Percentiles rank a stretch among this genome's conserved stretches.
phyloP scores from a whole-genome alignment of 1,140 invertebrate genomes.

The Pristionchus pacificus region DNA sequence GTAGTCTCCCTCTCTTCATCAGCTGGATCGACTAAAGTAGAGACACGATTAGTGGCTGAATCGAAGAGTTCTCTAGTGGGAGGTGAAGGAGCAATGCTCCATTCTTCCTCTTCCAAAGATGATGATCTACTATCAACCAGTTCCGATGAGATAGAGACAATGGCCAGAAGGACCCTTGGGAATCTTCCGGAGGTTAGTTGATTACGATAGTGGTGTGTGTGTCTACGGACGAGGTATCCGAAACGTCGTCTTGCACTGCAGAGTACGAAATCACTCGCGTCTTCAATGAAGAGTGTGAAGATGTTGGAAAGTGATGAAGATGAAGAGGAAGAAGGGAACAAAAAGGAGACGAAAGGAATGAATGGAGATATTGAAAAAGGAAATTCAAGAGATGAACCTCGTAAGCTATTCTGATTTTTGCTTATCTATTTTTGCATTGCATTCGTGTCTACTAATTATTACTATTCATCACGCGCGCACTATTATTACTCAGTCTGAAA shows the following conservation, averaged over 20 bases:
- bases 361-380: conserved; percentile 21
- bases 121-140: conserved; percentile 38
- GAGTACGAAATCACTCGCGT: background rate
- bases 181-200: conserved; percentile 30
- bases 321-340: background rate
- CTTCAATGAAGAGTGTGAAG: conserved; percentile 5
- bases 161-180: conserved; percentile 37
- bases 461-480: no score
- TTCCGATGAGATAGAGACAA: conserved; percentile 39
- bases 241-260: background rate
- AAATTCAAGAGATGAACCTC: background rate
- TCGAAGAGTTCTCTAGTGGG: conserved; percentile 18
- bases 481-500: no score
- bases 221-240: conserved; percentile 4
- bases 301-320: conserved; percentile 15
- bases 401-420: no score
- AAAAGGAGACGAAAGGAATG: conserved; percentile 2
- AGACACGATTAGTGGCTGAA: conserved; percentile 23
- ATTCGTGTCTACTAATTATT: no score
- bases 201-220: conserved; percentile 10
- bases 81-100: conserved; percentile 40
- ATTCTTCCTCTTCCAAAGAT: conserved; percentile 37
- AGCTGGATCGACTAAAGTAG: conserved; percentile 25
- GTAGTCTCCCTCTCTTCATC: conserved; percentile 43
- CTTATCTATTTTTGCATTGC: no score